Percentiles rank a stretch among this genome's conserved stretches.
Conservation (phyloP, 1,140 invertebrate species). For the Samia ricini region DNA sequence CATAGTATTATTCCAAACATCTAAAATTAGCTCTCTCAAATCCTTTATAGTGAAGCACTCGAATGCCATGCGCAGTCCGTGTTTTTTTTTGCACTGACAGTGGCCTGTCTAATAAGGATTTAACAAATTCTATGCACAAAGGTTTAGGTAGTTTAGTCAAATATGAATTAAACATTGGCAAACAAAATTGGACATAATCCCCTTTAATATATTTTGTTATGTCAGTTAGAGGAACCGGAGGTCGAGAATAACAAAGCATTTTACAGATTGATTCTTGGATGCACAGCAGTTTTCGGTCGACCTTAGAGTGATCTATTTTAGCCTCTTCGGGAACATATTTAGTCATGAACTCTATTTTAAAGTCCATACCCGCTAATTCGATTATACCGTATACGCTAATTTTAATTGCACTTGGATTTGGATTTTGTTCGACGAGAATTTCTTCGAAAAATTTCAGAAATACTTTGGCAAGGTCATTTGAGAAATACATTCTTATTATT, state of each 20-base stretch:
- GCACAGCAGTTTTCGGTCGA: constrained; percentile 28
- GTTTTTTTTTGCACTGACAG: constrained; percentile 56
- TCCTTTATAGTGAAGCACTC: constrained; percentile 33
- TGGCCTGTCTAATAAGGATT: constrained; percentile 40
- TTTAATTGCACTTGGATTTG: constrained; percentile 2
- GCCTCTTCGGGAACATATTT: constrained; percentile 39
- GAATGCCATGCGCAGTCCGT: constrained; percentile 52
- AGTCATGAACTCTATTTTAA: constrained; percentile 38
- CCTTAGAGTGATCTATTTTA: constrained; percentile 39
- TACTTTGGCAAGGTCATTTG: constrained; percentile 38
- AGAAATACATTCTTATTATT: constrained; percentile 52
- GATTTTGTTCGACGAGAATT: constrained; percentile 14
- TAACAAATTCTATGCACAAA: constrained; percentile 36
- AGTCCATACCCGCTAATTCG: constrained; percentile 35
- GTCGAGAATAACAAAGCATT: constrained; percentile 42
- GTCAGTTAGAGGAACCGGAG: constrained; percentile 39
- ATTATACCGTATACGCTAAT: constrained; percentile 39
- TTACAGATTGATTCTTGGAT: constrained; percentile 50
- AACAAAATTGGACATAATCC: constrained; percentile 47
- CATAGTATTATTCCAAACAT: constrained; percentile 46
- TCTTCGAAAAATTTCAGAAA: constrained; percentile 33
- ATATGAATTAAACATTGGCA: constrained; percentile 50
- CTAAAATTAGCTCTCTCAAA: constrained; percentile 33
- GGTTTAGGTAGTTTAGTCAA: constrained; percentile 37
- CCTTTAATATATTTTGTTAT: constrained; percentile 44